Conservation (phyloP, 2,888 invertebrate species). For the Copidosoma aretas region DNA sequence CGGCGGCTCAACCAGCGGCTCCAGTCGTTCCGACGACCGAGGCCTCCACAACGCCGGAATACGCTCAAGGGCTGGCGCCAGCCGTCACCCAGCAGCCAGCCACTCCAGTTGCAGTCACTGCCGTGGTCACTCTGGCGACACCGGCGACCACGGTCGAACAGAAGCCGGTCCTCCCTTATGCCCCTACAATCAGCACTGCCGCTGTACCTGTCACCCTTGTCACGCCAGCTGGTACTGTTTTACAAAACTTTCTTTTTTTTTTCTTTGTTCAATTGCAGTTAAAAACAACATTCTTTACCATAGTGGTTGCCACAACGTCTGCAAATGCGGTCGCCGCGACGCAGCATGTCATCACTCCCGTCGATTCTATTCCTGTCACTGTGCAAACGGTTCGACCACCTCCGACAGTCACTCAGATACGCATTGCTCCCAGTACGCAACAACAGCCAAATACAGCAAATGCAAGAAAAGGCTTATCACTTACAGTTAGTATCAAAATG, state of each 20-base stretch:
- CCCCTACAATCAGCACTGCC: conserved; percentile 54
- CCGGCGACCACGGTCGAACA: conserved; percentile 38
- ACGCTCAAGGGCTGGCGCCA: conserved; percentile 73
- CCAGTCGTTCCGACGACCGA: conserved; percentile 56
- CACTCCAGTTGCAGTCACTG: conserved; percentile 44
- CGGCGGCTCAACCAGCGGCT: conserved; percentile 54
- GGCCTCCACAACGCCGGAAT: conserved; percentile 74
- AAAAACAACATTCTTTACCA: conserved; percentile 3
- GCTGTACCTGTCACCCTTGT: conserved; percentile 45
- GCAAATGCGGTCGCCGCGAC: conserved; percentile 49
- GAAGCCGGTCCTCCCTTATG: conserved; percentile 45
- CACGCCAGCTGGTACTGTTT: conserved; percentile 51
- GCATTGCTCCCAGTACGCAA: conserved; percentile 62
- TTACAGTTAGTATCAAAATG: conserved; percentile 67
- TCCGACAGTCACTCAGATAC: conserved; percentile 66
- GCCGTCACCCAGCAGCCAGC: conserved; percentile 47
- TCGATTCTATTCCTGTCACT: conserved; percentile 55
- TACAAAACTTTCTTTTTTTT: conserved; percentile 9
- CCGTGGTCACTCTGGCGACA: conserved; percentile 41
- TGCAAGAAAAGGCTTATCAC: conserved; percentile 72
- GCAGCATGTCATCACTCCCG: conserved; percentile 52
- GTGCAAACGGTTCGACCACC: conserved; percentile 59
- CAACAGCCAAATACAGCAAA: conserved; percentile 64
- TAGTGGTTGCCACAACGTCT: conserved; percentile 49
- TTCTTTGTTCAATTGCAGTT: neutral